Evolutionary conservation across 2,113 vertebrate genomes (phyloP).

Genomic region (Platycercus adscitus): DNA sequence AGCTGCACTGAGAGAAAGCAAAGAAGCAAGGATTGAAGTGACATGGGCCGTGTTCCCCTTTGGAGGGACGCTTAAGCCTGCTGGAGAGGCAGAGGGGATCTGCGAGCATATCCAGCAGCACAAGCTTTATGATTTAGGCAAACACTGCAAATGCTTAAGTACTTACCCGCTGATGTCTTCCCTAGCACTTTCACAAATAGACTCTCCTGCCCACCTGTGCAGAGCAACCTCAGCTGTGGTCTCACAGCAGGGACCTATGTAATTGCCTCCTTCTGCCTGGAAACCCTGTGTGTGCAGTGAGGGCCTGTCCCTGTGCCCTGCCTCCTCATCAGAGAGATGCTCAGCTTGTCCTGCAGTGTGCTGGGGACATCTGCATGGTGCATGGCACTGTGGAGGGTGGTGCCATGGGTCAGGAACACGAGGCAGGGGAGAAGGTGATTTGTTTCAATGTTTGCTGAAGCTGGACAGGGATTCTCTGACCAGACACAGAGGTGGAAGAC

Average conservation of each 20-base stretch:
- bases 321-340: fast-evolving
- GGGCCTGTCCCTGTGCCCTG: not conserved
- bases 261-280: not conserved
- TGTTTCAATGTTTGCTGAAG: not conserved
- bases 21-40: not conserved
- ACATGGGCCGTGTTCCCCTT: not conserved
- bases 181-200: not conserved
- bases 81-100: not conserved
- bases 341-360: fast-evolving
- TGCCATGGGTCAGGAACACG: fast-evolving
- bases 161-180: not conserved
- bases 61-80: not conserved
- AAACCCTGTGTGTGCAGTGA: fast-evolving
- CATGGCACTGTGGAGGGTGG: not conserved
- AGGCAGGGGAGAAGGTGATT: not conserved
- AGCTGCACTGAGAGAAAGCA: not conserved
- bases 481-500: not conserved
- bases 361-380: fast-evolving
- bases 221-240: not conserved
- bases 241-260: not conserved
- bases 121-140: conserved; percentile 6
- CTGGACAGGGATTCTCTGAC: not conserved
- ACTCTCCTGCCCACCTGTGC: not conserved
- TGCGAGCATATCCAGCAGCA: not conserved
- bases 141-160: not conserved